A percentile compares a stretch with the other conserved stretches of the same genome.
phyloP scores from a whole-genome alignment of 2,888 invertebrate species.

The Drosophila pseudotalamancana region DNA sequence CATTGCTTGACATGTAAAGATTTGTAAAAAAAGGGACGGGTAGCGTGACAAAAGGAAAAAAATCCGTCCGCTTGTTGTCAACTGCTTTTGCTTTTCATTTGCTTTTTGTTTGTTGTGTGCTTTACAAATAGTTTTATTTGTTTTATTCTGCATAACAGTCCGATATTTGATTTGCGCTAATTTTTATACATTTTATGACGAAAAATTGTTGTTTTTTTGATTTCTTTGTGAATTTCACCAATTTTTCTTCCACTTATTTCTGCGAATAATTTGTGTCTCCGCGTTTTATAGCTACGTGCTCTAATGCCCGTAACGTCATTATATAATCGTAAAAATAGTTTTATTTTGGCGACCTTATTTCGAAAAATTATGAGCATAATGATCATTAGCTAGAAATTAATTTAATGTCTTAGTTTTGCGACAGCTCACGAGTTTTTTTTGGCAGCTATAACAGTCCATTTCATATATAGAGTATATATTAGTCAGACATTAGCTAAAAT shows the following conservation, averaged over 20 bases:
- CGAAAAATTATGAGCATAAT: slow-evolving; percentile 2
- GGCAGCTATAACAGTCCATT: slow-evolving; percentile 17
- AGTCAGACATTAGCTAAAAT: slow-evolving; percentile 7
- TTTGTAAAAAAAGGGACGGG: background rate
- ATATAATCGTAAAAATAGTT: slow-evolving; percentile 14
- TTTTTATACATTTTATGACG: background rate
- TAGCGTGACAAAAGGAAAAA: background rate
- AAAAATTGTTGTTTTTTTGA: background rate
- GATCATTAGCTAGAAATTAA: slow-evolving; percentile 6
- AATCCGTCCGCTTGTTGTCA: slow-evolving; percentile 30
- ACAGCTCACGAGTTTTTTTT: slow-evolving; percentile 45
- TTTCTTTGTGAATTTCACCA: slow-evolving; percentile 21
- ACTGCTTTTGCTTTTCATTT: background rate
- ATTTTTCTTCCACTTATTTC: slow-evolving; percentile 10
- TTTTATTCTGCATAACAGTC: background rate
- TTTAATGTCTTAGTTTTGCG: slow-evolving; percentile 32
- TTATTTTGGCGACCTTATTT: slow-evolving; percentile 17
- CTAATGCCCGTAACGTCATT: slow-evolving; percentile 9
- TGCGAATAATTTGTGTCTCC: background rate
- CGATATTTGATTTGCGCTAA: slow-evolving; percentile 19
- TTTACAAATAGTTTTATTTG: slow-evolving; percentile 13
- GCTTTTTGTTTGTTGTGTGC: background rate
- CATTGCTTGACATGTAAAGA: slow-evolving; percentile 39
- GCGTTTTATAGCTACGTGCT: slow-evolving; percentile 40
- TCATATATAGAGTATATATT: slow-evolving; percentile 4